A percentile compares a stretch with the other conserved stretches of the same genome.
Conservation (phyloP, 2,888 invertebrate genomes). For the Thecophora atra region DNA sequence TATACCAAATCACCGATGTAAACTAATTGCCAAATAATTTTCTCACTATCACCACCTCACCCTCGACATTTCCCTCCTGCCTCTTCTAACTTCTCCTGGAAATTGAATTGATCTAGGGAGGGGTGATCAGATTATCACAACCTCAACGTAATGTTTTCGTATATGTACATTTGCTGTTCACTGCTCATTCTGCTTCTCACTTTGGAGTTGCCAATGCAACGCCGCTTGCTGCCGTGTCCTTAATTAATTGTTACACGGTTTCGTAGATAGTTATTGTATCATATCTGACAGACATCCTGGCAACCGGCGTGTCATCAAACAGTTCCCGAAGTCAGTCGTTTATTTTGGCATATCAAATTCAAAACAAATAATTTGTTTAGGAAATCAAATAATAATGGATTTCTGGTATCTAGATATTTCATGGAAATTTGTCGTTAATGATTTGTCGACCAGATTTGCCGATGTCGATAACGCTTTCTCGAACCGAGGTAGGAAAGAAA, state of each 20-base stretch:
- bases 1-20: not conserved
- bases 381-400: slow-evolving; percentile 15
- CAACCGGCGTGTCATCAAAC: not conserved
- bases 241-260: slow-evolving; percentile 34
- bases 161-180: not conserved
- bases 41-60: not conserved
- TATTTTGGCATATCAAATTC: slow-evolving; percentile 21
- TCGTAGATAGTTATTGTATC: slow-evolving; percentile 19
- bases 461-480: too few relatives aligned
- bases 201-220: slow-evolving; percentile 11
- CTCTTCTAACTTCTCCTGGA: not conserved
- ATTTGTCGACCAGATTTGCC: too few relatives aligned
- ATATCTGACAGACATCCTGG: too few relatives aligned
- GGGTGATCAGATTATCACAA: not conserved
- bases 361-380: slow-evolving; percentile 29
- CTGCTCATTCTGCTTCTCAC: slow-evolving; percentile 1
- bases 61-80: not conserved
- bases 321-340: slow-evolving; percentile 4
- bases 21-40: slow-evolving; percentile 34
- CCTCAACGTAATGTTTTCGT: not conserved
- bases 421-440: not conserved
- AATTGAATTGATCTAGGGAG: not conserved
- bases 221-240: slow-evolving; percentile 19
- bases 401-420: not conserved
- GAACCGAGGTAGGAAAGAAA: too few relatives aligned